Conservation (phyloP, 2,888 invertebrate species). For the Cataglyphis albicans region DNA sequence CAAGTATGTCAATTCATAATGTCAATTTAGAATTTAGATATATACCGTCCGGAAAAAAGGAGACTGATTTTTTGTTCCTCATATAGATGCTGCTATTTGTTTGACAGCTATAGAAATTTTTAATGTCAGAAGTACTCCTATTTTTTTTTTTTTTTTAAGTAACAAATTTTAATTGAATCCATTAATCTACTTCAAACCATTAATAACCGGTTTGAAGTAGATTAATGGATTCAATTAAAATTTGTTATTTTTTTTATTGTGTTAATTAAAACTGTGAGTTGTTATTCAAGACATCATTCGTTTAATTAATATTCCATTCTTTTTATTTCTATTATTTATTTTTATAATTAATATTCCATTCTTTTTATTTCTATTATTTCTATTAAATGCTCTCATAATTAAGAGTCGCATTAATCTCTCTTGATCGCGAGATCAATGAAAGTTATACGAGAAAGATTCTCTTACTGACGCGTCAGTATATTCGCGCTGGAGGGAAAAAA, state of each 20-base stretch:
- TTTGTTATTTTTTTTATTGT: neutral
- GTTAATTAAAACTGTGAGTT: neutral
- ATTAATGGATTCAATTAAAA: neutral
- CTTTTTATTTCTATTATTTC: neutral
- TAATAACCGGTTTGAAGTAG: too few species aligned
- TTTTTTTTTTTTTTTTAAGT: too few species aligned
- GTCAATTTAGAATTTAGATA: too few species aligned
- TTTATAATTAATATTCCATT: conserved; percentile 4
- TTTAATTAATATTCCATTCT: conserved; percentile 15
- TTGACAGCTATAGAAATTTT: too few species aligned
- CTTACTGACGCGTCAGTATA: neutral
- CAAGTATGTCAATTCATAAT: neutral
- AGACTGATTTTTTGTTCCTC: too few species aligned
- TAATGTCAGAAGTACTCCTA: too few species aligned
- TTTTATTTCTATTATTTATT: neutral
- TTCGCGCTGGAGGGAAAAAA: neutral
- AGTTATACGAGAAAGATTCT: neutral
- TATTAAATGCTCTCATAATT: conserved; percentile 12
- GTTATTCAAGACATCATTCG: conserved; percentile 11
- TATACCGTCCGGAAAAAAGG: too few species aligned
- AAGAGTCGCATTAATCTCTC: neutral
- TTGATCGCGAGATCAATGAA: neutral
- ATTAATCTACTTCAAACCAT: too few species aligned
- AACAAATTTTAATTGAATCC: too few species aligned
- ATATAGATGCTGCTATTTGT: too few species aligned